Base-by-base conservation (phyloP, 2,888 invertebrate species). In the Alcis repandata region DNA sequence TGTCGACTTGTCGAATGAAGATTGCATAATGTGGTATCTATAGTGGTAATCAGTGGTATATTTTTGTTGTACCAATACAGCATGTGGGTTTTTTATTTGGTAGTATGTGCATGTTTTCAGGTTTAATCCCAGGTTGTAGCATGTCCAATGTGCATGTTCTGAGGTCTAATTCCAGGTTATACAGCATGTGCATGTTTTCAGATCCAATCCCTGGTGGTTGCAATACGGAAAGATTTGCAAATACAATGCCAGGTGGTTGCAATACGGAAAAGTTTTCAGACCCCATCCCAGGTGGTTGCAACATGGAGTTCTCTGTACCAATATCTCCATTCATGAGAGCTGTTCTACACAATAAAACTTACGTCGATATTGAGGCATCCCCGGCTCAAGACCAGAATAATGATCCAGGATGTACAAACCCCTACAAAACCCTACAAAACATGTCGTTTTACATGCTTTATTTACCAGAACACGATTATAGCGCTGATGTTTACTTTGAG, bases 201-300 rank as follows among this genome's bases (percentile, higher is more conserved):
- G 97, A 95, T 81, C 97, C 97, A 0, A 89, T 96, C 71, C 97
- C 97, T 15, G 97, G 97, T 41, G 97, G 96, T 17, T 97, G 97
- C 81, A 97, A 96, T 78, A 93, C 96, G 94, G 96, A 96, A n/a
- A n/a, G n/a, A n/a, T n/a, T n/a, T n/a, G n/a, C n/a, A n/a, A n/a
- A n/a, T n/a, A n/a, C n/a, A n/a, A n/a, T n/a, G n/a, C n/a, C n/a
- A 17, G 97, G 97, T 41, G 97, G 96, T 17, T 97, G 97, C 81
- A 97, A 96, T 78, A 93, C 96, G 94, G 96, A 96, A n/a, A n/a
- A n/a, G 75, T 53, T 84, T 91, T 67, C 85, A 97, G 97, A 95
- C 80, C 97, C 97, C 0, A 89, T 96, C 71, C 97, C 97, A 17
- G 97, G 97, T 41, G 97, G 96, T 17, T 97, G 97, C 81, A 97